These are phyloP conservation scores for Hyposoter dolosus DNA, from an alignment of 2,888 invertebrate genomes.

Conservation along the genomic window DNA sequence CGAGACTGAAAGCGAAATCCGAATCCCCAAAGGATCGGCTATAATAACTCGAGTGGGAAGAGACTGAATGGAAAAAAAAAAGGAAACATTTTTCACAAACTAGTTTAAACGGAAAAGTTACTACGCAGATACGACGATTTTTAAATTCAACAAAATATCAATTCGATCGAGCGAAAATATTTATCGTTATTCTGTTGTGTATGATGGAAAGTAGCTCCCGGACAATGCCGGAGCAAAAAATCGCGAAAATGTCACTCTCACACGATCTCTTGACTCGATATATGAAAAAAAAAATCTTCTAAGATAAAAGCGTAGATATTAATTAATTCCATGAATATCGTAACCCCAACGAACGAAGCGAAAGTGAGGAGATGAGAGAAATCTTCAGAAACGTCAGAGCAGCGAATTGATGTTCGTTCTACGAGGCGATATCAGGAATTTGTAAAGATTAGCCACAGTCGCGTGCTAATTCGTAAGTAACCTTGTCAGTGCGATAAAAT, in stretches of 20 bases:
- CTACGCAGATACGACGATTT: neutral
- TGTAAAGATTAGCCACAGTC: slow-evolving; percentile 52
- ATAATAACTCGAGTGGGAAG: slow-evolving; percentile 52
- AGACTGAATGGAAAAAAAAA: slow-evolving; percentile 14
- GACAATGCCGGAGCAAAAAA: neutral
- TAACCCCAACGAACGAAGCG: neutral
- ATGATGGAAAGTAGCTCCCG: neutral
- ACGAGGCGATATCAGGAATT: slow-evolving; percentile 12
- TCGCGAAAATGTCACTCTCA: neutral
- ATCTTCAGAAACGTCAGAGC: slow-evolving; percentile 19
- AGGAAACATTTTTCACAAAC: slow-evolving; percentile 12
- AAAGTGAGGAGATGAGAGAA: neutral
- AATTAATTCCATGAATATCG: slow-evolving; percentile 70
- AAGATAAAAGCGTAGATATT: slow-evolving; percentile 57
- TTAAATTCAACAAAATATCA: neutral
- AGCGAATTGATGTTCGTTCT: slow-evolving; percentile 34
- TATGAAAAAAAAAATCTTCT: neutral
- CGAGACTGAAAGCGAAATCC: slow-evolving; percentile 57
- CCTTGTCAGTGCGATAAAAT: slow-evolving; percentile 62
- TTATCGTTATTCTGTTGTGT: neutral
- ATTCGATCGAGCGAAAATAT: too few relatives aligned
- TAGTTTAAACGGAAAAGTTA: slow-evolving; percentile 5
- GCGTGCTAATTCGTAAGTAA: slow-evolving; percentile 68
- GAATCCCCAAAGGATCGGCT: slow-evolving; percentile 35
- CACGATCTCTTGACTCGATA: neutral